Conservation (phyloP, 2,888 invertebrate genomes). For the Hydriomena furcata region DNA sequence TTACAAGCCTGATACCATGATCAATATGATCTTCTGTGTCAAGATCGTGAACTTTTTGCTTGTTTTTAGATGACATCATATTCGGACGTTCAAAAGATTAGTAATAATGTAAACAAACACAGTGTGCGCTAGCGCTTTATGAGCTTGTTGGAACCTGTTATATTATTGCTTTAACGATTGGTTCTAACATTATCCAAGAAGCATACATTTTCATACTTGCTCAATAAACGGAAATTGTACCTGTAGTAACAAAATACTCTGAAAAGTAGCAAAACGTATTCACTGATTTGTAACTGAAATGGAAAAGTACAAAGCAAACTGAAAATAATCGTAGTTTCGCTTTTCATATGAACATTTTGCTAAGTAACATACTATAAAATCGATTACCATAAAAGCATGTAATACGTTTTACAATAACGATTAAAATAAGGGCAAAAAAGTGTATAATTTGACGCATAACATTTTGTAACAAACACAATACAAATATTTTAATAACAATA, state of each 20-base stretch:
- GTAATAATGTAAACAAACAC: slow-evolving; percentile 71
- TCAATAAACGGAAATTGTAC: slow-evolving; percentile 39
- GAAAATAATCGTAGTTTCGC: too few relatives aligned
- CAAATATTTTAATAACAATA: slow-evolving; percentile 13
- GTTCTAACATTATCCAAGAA: slow-evolving; percentile 35
- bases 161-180: slow-evolving; percentile 34
- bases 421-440: slow-evolving; percentile 23
- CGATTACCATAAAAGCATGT: too few relatives aligned
- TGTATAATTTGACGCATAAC: slow-evolving; percentile 4
- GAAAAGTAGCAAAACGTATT: not conserved
- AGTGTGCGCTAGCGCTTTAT: slow-evolving; percentile 49
- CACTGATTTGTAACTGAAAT: not conserved
- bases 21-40: slow-evolving; percentile 12
- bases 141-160: slow-evolving; percentile 49
- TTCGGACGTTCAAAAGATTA: slow-evolving; percentile 66
- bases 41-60: slow-evolving; percentile 32
- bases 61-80: slow-evolving; percentile 61
- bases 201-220: slow-evolving; percentile 20
- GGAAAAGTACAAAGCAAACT: not conserved
- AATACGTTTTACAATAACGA: not conserved
- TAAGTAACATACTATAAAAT: too few relatives aligned
- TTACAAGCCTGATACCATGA: not conserved
- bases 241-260: slow-evolving; percentile 20
- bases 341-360: too few relatives aligned
- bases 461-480: slow-evolving; percentile 7